A percentile compares a stretch with the other conserved stretches of the same genome.
phyloP scores from a whole-genome alignment of 2,113 vertebrate species.

The Clarias magur region DNA sequence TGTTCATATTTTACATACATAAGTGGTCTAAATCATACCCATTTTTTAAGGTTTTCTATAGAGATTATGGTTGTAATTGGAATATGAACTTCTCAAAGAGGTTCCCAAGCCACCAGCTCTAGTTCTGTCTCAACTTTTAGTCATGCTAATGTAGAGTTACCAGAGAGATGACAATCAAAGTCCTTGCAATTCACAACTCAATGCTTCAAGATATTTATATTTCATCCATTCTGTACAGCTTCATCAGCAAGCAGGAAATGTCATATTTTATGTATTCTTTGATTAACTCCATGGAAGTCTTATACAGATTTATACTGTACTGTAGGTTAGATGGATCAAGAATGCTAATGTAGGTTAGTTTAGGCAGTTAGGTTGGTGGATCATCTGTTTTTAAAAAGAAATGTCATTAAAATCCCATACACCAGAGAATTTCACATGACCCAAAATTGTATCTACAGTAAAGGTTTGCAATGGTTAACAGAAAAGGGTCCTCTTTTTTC shows the following conservation, averaged over 20 bases:
- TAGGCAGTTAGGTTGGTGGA: neutral
- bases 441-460: neutral
- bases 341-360: neutral
- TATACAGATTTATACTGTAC: neutral
- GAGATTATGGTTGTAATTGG: slow-evolving; percentile 34
- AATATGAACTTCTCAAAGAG: slow-evolving; percentile 42
- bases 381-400: neutral
- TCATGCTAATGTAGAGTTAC: slow-evolving; percentile 33
- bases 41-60: neutral
- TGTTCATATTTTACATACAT: slow-evolving; percentile 22
- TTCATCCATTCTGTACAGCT: neutral
- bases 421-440: neutral
- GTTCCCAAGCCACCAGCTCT: neutral
- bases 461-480: neutral
- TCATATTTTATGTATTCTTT: slow-evolving; percentile 16
- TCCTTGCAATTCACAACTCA: slow-evolving; percentile 22
- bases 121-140: slow-evolving; percentile 21
- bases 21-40: neutral
- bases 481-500: neutral
- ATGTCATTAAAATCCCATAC: neutral
- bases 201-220: slow-evolving; percentile 15
- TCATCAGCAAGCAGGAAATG: neutral
- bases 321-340: too few species aligned
- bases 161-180: slow-evolving; percentile 26
- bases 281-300: neutral